These are phyloP conservation scores for Pseudomugil tenellus DNA, from an alignment of 2,797 vertebrate species.

Conservation along the genomic window DNA sequence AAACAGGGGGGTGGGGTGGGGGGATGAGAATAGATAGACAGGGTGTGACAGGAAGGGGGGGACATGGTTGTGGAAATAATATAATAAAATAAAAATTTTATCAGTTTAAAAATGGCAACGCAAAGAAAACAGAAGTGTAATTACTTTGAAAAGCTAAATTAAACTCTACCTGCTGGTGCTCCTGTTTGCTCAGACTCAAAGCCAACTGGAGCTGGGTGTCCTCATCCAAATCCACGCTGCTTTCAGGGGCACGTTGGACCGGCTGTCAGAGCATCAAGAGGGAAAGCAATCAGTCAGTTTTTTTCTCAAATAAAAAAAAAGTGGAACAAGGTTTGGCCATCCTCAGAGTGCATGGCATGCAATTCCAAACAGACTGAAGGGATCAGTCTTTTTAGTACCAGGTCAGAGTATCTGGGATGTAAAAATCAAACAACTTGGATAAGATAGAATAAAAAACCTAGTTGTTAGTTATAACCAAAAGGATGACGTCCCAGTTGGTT, in stretches of 20 bases:
- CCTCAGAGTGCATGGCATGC: conserved; percentile 49
- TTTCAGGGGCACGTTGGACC: conserved; percentile 34
- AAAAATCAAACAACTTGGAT: conserved; percentile 28
- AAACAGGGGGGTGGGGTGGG: conserved; percentile 16
- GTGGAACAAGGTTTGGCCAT: conserved; percentile 10
- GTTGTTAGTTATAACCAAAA: conserved; percentile 67
- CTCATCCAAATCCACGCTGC: conserved; percentile 87
- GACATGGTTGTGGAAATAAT: conserved; percentile 25
- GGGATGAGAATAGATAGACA: too few species aligned
- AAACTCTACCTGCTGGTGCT: conserved; percentile 91
- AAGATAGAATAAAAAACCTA: conserved; percentile 32
- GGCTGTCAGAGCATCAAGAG: conserved; percentile 53
- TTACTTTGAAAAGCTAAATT: background rate
- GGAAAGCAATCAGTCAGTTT: background rate
- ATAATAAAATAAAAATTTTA: conserved; percentile 1
- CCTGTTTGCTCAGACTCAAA: conserved; percentile 92
- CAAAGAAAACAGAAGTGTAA: background rate
- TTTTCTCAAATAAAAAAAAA: conserved; percentile 3
- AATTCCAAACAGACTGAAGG: conserved; percentile 38
- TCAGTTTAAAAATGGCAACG: background rate
- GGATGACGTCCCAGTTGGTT: conserved; percentile 45
- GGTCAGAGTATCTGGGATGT: conserved; percentile 23
- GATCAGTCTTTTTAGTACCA: conserved; percentile 16
- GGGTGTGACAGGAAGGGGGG: conserved; percentile 15
- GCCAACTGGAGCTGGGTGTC: conserved; percentile 94